Percentiles rank a stretch among this genome's conserved stretches.
Conservation (phyloP, 2,888 invertebrate species). For the Carpatolechia fugitivella region DNA sequence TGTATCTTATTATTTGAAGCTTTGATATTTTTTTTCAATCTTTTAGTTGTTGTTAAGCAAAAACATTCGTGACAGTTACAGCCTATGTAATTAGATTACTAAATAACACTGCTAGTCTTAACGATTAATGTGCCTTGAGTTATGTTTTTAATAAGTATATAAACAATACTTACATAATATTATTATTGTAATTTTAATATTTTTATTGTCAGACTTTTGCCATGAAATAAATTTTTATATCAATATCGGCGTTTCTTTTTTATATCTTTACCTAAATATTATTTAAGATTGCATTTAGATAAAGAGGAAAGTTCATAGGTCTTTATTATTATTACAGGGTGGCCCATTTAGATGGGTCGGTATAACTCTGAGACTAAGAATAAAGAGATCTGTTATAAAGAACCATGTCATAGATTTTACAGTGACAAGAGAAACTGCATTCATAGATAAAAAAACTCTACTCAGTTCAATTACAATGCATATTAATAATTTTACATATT, state of each 20-base stretch:
- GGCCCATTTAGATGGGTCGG: no score
- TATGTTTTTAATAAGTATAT: constrained; percentile 33
- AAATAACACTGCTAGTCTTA: constrained; percentile 53
- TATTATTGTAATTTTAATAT: constrained; percentile 17
- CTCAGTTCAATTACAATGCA: no score
- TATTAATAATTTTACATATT: no score
- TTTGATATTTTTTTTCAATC: neutral
- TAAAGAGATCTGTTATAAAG: no score
- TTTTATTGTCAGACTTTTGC: constrained; percentile 60
- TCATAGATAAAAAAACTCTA: no score
- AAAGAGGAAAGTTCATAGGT: no score
- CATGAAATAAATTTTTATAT: constrained; percentile 57
- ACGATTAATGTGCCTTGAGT: constrained; percentile 52
- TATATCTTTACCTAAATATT: neutral
- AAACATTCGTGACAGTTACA: constrained; percentile 27
- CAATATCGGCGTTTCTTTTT: neutral
- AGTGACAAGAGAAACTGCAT: no score
- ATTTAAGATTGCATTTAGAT: no score
- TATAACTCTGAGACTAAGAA: no score
- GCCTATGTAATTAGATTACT: constrained; percentile 37
- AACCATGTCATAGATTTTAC: no score
- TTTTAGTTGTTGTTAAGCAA: neutral
- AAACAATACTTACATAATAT: constrained; percentile 23
- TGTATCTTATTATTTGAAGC: neutral
- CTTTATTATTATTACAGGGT: no score